Percentiles rank a stretch among this genome's conserved stretches.
Evolutionary conservation across 2,113 vertebrate species (phyloP).

Genomic region (Nothoprocta perdicaria): DNA sequence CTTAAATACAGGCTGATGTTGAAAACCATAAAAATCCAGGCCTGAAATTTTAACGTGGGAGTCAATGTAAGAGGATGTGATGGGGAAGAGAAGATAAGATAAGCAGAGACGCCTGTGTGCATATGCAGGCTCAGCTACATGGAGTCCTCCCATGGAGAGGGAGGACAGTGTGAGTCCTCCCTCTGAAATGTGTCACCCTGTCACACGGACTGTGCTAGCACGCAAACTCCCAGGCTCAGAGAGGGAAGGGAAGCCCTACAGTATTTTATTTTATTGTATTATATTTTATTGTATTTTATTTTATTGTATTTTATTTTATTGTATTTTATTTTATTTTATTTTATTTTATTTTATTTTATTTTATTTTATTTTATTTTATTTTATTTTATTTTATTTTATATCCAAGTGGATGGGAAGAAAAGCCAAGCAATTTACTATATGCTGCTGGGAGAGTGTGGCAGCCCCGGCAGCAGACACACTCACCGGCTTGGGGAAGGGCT

Average conservation of each 20-base stretch:
- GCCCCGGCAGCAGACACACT: not conserved
- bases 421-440: not conserved
- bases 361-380: too few species aligned
- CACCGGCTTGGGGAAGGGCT: slow-evolving; percentile 90
- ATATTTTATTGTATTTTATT: too few species aligned
- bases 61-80: not conserved
- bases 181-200: not conserved
- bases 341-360: not conserved
- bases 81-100: not conserved
- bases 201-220: not conserved
- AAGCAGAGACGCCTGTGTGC: fast-evolving
- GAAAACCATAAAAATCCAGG: not conserved
- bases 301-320: too few species aligned
- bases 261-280: not conserved
- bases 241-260: not conserved
- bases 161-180: not conserved
- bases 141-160: not conserved
- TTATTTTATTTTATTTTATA: not conserved
- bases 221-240: not conserved
- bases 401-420: not conserved
- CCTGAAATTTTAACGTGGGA: not conserved
- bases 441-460: not conserved
- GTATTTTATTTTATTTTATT: too few species aligned
- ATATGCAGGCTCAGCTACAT: fast-evolving
- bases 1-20: not conserved